These are phyloP conservation scores for Brachyptera risi DNA, from an alignment of 2,888 invertebrate genomes.

Conservation along the genomic window DNA sequence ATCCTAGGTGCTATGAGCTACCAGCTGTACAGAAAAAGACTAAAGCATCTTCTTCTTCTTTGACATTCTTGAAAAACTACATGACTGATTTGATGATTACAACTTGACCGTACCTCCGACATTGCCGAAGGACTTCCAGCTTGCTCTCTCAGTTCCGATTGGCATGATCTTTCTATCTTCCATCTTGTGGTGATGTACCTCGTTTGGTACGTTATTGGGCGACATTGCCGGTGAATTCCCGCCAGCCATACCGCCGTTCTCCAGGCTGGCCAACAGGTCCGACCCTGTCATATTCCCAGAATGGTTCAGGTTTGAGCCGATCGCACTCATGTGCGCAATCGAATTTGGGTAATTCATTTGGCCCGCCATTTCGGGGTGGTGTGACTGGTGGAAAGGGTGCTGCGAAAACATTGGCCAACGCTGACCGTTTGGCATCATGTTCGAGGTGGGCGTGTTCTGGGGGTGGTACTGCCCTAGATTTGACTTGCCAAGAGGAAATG, in stretches of 20 bases:
- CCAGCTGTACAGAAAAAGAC: too few species aligned
- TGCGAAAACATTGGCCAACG: constrained; percentile 32
- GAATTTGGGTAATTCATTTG: constrained; percentile 22
- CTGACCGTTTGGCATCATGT: constrained; percentile 25
- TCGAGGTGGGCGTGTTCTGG: constrained; percentile 23
- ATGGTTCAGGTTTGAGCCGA: constrained; percentile 26
- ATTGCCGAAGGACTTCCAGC: constrained; percentile 50
- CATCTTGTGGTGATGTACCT: constrained; percentile 28
- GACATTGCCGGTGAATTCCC: constrained; percentile 44
- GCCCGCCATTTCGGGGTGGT: constrained; percentile 28
- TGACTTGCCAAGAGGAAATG: constrained; percentile 26
- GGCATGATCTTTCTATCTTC: constrained; percentile 50
- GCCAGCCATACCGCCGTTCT: constrained; percentile 33
- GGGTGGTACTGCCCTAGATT: constrained; percentile 25
- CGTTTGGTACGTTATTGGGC: constrained; percentile 36
- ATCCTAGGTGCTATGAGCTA: too few species aligned
- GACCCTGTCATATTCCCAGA: constrained; percentile 15
- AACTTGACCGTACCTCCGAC: too few species aligned
- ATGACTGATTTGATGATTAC: too few species aligned
- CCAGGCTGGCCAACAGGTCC: constrained; percentile 48
- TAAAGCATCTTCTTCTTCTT: too few species aligned
- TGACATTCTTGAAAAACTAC: too few species aligned
- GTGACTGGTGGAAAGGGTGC: constrained; percentile 26
- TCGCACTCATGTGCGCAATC: constrained; percentile 26
- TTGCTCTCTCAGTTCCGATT: constrained; percentile 48